These are phyloP conservation scores for Anomalospiza imberbis DNA, from an alignment of 2,797 vertebrate genomes.

Conservation along the genomic window DNA sequence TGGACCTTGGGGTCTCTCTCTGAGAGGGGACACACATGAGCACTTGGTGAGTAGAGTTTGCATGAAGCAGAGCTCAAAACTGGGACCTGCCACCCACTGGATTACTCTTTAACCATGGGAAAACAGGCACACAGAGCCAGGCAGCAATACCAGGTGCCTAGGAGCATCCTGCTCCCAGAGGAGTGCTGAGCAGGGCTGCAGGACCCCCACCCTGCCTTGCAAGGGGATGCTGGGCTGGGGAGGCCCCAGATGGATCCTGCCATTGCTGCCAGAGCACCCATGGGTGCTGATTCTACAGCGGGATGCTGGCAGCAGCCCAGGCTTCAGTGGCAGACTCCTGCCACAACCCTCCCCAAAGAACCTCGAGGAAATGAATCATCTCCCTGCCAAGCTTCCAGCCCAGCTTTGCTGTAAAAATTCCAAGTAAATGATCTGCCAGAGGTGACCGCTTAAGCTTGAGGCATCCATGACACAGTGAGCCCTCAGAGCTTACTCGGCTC, in stretches of 20 bases:
- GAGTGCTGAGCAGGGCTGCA: background rate
- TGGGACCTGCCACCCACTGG: background rate
- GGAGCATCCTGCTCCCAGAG: background rate
- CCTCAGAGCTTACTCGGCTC: background rate
- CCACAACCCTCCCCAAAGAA: background rate
- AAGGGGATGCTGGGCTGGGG: background rate
- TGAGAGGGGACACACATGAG: background rate
- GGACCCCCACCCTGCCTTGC: background rate
- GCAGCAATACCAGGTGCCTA: background rate
- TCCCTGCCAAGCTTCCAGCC: background rate
- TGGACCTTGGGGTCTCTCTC: background rate
- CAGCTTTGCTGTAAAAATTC: background rate
- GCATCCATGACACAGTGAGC: background rate
- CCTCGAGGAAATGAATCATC: background rate
- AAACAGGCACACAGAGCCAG: background rate
- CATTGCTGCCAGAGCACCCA: background rate
- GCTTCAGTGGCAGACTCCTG: background rate
- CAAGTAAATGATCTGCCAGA: background rate
- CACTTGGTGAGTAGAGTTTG: accelerated
- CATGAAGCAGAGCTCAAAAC: background rate
- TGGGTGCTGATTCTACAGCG: background rate
- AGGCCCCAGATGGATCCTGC: background rate
- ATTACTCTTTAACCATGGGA: background rate
- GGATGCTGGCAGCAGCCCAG: background rate
- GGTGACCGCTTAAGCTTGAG: background rate